These are phyloP conservation scores for Eucera pruinosa DNA, from an alignment of 2,888 invertebrate species.

Conservation along the genomic window DNA sequence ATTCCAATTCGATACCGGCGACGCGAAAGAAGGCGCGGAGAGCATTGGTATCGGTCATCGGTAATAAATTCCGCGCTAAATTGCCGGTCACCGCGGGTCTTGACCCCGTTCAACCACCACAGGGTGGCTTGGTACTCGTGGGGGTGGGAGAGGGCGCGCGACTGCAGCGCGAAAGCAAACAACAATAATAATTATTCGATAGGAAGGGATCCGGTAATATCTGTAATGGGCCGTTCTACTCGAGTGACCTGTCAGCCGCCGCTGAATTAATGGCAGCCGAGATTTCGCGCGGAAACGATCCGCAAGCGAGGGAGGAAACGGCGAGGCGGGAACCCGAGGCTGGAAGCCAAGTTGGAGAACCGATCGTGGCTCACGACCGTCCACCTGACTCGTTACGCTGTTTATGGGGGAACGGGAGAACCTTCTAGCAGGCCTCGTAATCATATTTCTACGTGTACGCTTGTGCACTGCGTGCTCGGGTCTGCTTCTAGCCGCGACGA, in stretches of 20 bases:
- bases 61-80: conserved; percentile 84
- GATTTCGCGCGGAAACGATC: conserved; percentile 80
- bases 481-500: neutral
- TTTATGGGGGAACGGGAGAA: conserved; percentile 11
- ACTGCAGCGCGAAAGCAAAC: conserved; percentile 79
- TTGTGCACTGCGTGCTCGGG: conserved; percentile 5
- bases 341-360: conserved; percentile 41
- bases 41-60: conserved; percentile 81
- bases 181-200: conserved; percentile 85
- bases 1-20: conserved; percentile 78
- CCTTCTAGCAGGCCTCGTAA: conserved; percentile 21
- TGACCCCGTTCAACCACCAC: conserved; percentile 59
- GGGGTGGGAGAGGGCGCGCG: conserved; percentile 31
- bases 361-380: conserved; percentile 69
- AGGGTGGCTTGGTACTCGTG: neutral
- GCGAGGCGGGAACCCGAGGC: conserved; percentile 28
- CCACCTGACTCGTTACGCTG: conserved; percentile 39
- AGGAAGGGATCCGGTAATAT: conserved; percentile 78
- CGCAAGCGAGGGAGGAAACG: conserved; percentile 33
- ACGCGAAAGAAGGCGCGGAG: conserved; percentile 34
- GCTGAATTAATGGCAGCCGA: conserved; percentile 83
- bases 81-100: conserved; percentile 75
- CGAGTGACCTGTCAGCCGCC: conserved; percentile 83
- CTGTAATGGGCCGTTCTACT: conserved; percentile 84
- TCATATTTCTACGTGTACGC: conserved; percentile 52